Conservation (phyloP, 30 jellyfish, hydroid and myxozoan genomes). For the Pseudorhiza aurosa region DNA sequence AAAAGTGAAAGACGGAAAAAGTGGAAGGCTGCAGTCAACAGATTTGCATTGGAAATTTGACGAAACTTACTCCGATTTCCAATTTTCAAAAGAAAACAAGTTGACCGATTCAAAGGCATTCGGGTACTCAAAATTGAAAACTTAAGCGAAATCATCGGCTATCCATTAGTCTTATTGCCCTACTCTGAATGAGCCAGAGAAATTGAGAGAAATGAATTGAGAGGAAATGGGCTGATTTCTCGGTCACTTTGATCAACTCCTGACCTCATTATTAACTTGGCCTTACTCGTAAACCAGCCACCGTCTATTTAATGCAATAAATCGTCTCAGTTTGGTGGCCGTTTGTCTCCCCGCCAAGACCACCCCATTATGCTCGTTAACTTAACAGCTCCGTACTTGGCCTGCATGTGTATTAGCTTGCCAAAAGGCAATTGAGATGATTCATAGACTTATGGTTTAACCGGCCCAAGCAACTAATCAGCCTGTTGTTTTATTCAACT, state of each 20-base stretch:
- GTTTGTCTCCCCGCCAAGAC: constrained; percentile 8
- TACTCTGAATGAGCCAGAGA: no score
- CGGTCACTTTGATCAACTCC: neutral
- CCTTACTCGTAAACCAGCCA: neutral
- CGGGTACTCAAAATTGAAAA: no score
- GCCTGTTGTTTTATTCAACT: neutral
- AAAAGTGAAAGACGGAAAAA: no score
- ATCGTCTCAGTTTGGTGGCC: neutral
- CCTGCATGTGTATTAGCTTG: constrained; percentile 9
- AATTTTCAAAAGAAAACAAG: no score
- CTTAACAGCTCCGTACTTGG: neutral
- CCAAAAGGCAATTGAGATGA: constrained; percentile 6
- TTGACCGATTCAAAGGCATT: no score
- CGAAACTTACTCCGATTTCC: no score
- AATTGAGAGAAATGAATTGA: no score
- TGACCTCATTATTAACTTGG: neutral
- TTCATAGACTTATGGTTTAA: constrained; percentile 11
- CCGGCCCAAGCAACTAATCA: neutral
- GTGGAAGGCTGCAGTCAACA: no score
- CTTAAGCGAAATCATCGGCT: no score
- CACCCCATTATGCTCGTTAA: neutral
- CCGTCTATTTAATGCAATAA: neutral
- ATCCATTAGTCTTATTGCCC: no score
- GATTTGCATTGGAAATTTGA: no score
- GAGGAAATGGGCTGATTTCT: neutral